Evolutionary conservation across 2,797 vertebrate genomes (phyloP).

Genomic region (Tenualosa ilisha): DNA sequence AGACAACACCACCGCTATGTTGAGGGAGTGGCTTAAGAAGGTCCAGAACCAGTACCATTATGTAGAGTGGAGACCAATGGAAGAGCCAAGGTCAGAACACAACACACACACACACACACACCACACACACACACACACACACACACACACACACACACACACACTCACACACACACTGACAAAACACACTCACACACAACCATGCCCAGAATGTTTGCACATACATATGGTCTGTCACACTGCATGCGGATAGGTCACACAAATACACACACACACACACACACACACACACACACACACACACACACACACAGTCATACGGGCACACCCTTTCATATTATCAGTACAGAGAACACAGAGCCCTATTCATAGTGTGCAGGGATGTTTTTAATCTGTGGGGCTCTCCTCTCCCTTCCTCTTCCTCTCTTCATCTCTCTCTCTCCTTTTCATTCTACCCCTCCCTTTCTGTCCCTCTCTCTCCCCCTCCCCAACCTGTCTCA

Average conservation of each 20-base stretch:
- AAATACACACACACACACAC: neutral
- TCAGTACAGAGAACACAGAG: neutral
- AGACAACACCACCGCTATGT: conserved; percentile 90
- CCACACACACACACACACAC: neutral
- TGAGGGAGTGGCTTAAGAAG: conserved; percentile 89
- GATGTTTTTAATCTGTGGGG: neutral
- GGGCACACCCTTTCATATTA: neutral
- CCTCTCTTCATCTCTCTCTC: neutral
- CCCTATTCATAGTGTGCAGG: neutral
- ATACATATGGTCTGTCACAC: neutral
- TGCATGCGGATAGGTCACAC: neutral
- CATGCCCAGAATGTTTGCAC: neutral
- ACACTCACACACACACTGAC: neutral
- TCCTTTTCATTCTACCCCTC: neutral
- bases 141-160: neutral
- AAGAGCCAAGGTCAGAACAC: conserved; percentile 83
- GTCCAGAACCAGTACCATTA: conserved; percentile 88
- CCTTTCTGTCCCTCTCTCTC: neutral
- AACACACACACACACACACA: neutral
- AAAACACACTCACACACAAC: conserved; percentile 19
- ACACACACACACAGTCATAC: neutral
- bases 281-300: conserved; percentile 44
- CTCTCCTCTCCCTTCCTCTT: conserved; percentile 16
- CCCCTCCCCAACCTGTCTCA: neutral
- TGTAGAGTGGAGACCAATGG: conserved; percentile 94